phyloP scores from a whole-genome alignment of 2,888 invertebrate genomes.

The Stratiomys singularior region DNA sequence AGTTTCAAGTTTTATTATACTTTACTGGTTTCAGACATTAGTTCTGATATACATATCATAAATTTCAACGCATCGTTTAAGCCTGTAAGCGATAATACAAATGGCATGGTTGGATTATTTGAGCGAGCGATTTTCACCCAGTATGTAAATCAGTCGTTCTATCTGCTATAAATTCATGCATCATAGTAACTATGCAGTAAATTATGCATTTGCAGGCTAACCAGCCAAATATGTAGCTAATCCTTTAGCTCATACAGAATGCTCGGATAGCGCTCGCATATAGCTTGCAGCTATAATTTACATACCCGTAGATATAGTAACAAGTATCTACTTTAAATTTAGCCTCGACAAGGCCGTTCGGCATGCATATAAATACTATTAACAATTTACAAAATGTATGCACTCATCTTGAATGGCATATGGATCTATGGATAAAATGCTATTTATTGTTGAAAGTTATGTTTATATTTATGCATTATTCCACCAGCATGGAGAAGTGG shows the following conservation, averaged over 20 bases:
- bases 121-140: too few relatives aligned
- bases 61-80: too few relatives aligned
- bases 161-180: not conserved
- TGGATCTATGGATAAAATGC: slow-evolving; percentile 17
- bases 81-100: too few relatives aligned
- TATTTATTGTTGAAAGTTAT: not conserved
- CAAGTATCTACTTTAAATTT: not conserved
- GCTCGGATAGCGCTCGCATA: not conserved
- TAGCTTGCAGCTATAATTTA: not conserved
- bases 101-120: too few relatives aligned
- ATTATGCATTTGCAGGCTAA: not conserved
- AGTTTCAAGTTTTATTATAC: too few relatives aligned
- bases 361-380: slow-evolving; percentile 1
- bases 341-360: not conserved
- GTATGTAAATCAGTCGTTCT: too few relatives aligned
- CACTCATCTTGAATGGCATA: not conserved
- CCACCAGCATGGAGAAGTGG: not conserved
- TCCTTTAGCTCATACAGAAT: too few relatives aligned
- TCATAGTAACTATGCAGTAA: not conserved
- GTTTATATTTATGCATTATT: slow-evolving; percentile 8
- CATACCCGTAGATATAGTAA: not conserved
- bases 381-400: slow-evolving; percentile 30
- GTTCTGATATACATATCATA: too few relatives aligned
- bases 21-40: too few relatives aligned
- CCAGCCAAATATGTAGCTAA: too few relatives aligned